Base-by-base conservation (phyloP, 2,113 vertebrate species). In the Stomatorhinus ivindoensis region DNA sequence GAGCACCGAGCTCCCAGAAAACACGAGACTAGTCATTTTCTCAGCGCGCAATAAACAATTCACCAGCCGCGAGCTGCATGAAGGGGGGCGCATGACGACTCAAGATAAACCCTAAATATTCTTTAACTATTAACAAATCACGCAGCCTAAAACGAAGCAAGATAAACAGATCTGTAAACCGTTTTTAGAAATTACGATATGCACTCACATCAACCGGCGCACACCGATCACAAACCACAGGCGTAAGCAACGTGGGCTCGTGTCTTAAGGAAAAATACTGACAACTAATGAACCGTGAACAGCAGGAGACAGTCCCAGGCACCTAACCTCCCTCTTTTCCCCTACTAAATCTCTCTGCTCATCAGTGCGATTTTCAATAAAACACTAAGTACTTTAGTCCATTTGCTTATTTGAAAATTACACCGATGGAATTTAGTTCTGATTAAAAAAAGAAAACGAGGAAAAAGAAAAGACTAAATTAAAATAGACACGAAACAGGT, bases 401-500 rank as follows among this genome's bases (percentile, higher is more conserved):
- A 89, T 76, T 86, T 87, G 11, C 8, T 87, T 84, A 88, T 91
- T 87, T 1, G 55, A 90, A 91, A 89, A 51, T 89, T 85, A 88
- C 89, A 89, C 87, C 31, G 51, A 87, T 89, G 91, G 89, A 88
- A 91, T 82, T 92, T 90, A 47, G 73, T 85, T 89, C 89, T 82
- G 89, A 93, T 95, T 91, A 93, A 91, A 93, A 93, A 95, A 93
- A 95, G 94, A 96, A 96, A 95, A 95, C 82, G 89, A 31, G 55
- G 94, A 94, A 95, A 93, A 93, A 95, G 95, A 96, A 95, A 95
- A 95, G 96, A 94, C 97, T 97, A 97, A 97, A 98, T 97, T 87
- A 97, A 98, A 98, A 98, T 97, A 94, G 97, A 98, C 97, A 98
- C 96, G 97, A 95, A 98, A 92, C 97, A 97, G 98, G 97, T 98